These are phyloP conservation scores for Andricus curvator DNA, from an alignment of 2,888 invertebrate genomes.

Conservation along the genomic window DNA sequence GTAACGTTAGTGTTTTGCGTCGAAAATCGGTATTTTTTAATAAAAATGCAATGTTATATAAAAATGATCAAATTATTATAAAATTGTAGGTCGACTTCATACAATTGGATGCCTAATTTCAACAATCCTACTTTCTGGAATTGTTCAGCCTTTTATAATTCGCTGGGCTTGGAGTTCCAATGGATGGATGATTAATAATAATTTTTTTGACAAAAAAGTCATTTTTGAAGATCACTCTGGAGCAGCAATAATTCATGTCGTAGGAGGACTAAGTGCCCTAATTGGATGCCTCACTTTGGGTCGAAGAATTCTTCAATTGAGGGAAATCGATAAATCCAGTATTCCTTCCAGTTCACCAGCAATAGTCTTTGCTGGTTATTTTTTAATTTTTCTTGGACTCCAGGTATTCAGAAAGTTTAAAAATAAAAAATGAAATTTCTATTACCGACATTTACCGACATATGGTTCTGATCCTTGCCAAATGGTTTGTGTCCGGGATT, in stretches of 20 bases:
- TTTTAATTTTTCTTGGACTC: constrained; percentile 73
- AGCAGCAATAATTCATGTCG: constrained; percentile 68
- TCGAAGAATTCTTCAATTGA: constrained; percentile 69
- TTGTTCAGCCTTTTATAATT: constrained; percentile 72
- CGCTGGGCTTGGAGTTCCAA: constrained; percentile 73
- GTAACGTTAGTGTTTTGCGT: too few species aligned
- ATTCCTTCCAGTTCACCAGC: constrained; percentile 68
- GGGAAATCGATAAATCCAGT: constrained; percentile 72
- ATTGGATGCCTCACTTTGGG: constrained; percentile 72
- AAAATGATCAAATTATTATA: too few species aligned
- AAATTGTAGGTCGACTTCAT: constrained; percentile 67
- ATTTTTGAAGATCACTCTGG: constrained; percentile 71
- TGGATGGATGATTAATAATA: constrained; percentile 71
- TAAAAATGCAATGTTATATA: too few species aligned
- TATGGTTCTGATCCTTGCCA: neutral
- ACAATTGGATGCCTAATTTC: constrained; percentile 64
- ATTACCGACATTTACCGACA: neutral
- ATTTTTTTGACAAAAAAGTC: constrained; percentile 60
- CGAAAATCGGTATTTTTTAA: too few species aligned
- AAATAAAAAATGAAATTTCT: neutral
- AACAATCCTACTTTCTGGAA: constrained; percentile 64
- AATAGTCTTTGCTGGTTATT: constrained; percentile 69
- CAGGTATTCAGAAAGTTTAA: constrained; percentile 57
- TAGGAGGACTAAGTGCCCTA: constrained; percentile 70
- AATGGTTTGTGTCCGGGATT: neutral